phyloP scores from a whole-genome alignment of 2,797 vertebrate genomes.

The Xerus rutilus region DNA sequence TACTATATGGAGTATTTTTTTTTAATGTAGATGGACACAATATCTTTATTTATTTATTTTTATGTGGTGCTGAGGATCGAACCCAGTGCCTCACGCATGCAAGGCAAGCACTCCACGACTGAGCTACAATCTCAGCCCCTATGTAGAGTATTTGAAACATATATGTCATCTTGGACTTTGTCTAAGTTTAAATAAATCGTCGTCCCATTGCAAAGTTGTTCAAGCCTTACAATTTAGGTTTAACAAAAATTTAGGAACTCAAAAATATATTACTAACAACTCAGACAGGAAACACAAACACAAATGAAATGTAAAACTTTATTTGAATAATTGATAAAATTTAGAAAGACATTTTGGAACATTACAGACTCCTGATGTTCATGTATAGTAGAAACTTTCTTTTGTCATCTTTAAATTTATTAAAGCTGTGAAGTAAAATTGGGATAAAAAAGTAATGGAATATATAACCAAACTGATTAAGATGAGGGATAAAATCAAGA shows the following conservation, averaged over 20 bases:
- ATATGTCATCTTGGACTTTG: not conserved
- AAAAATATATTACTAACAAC: not conserved
- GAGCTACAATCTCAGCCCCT: not conserved
- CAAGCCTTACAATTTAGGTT: not conserved
- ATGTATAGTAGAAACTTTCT: not conserved
- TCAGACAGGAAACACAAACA: slow-evolving; percentile 18
- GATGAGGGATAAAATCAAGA: not conserved
- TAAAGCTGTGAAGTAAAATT: not conserved
- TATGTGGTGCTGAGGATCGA: too few relatives aligned
- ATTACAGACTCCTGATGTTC: not conserved
- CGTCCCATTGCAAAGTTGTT: not conserved
- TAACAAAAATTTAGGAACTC: not conserved
- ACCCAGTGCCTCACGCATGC: too few relatives aligned
- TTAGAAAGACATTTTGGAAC: not conserved
- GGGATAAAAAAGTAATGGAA: slow-evolving; percentile 9
- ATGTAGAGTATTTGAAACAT: not conserved
- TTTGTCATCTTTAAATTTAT: not conserved
- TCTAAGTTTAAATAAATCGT: not conserved
- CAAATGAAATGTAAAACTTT: not conserved
- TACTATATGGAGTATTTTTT: not conserved
- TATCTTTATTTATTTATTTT: too few relatives aligned
- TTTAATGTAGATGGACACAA: too few relatives aligned
- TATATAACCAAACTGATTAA: slow-evolving; percentile 31
- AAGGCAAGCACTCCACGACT: too few relatives aligned
- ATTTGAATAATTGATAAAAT: not conserved